Conservation (phyloP, 2,888 invertebrate genomes). For the Drosophila cognata region DNA sequence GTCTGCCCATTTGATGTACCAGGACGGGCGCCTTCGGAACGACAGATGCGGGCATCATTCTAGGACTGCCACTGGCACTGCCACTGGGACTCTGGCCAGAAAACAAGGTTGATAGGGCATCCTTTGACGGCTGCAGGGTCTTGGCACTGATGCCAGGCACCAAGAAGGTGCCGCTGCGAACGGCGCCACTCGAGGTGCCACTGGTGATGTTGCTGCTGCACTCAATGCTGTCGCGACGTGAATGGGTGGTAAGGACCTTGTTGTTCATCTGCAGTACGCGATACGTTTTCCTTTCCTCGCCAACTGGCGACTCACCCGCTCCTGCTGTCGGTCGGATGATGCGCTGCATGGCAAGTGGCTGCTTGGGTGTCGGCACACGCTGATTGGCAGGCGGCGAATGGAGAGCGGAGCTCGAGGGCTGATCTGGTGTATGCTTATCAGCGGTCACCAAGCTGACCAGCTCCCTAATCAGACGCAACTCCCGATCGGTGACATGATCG, state of each 20-base stretch:
- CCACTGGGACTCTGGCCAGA: background rate
- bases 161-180: conserved; percentile 18
- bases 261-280: conserved; percentile 47
- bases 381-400: background rate
- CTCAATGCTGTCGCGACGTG: conserved; percentile 52
- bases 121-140: background rate
- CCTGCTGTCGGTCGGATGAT: background rate
- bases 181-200: background rate
- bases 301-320: background rate
- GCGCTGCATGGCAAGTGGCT: background rate
- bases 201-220: conserved; percentile 26
- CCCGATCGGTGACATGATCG: conserved; percentile 54
- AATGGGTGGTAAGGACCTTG: background rate
- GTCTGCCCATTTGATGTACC: conserved; percentile 51
- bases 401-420: background rate
- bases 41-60: background rate
- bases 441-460: conserved; percentile 74
- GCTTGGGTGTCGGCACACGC: background rate
- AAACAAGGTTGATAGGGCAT: conserved; percentile 5
- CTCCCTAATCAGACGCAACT: conserved; percentile 74
- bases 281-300: conserved; percentile 46
- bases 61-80: background rate
- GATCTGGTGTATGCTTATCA: conserved; percentile 55
- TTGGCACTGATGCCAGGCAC: conserved; percentile 27
- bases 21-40: conserved; percentile 11